These are phyloP conservation scores for Macrobrachium nipponense DNA, from an alignment of 1,140 invertebrate genomes.

Conservation along the genomic window DNA sequence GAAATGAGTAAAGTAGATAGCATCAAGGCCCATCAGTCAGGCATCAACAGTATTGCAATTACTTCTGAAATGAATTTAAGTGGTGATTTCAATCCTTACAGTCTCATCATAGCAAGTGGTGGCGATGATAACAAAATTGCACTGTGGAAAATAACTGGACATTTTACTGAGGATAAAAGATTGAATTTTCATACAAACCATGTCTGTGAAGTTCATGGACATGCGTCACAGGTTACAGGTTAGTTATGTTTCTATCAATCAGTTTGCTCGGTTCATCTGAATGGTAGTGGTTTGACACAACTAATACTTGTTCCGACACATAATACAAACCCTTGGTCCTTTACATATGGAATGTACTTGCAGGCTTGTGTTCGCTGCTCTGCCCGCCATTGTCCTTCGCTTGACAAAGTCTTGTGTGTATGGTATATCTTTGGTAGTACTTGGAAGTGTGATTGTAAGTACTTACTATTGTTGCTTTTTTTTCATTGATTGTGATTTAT, in stretches of 20 bases:
- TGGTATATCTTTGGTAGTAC: too few species aligned
- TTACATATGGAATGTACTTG: too few species aligned
- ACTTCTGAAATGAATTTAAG: neutral
- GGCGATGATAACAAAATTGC: constrained; percentile 50
- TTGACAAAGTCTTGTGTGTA: too few species aligned
- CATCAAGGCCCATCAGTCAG: constrained; percentile 43
- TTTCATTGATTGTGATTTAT: too few species aligned
- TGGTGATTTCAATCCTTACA: neutral
- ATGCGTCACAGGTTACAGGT: constrained; percentile 51
- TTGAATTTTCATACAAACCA: neutral
- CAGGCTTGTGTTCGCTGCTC: too few species aligned
- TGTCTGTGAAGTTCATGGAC: constrained; percentile 24
- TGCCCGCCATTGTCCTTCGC: too few species aligned
- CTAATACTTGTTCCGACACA: too few species aligned
- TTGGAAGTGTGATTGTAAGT: too few species aligned
- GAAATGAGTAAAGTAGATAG: neutral
- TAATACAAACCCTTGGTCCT: too few species aligned
- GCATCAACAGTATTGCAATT: constrained; percentile 33
- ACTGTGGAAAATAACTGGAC: constrained; percentile 33
- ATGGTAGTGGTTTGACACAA: too few species aligned
- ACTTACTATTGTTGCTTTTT: too few species aligned
- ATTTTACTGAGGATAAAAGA: neutral
- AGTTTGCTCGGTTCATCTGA: neutral
- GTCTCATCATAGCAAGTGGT: constrained; percentile 37
- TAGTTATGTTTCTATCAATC: neutral